Percentiles rank a stretch among this genome's conserved stretches.
Conservation (phyloP, 2,888 invertebrate species). For the Lasioglossum marginatum region DNA sequence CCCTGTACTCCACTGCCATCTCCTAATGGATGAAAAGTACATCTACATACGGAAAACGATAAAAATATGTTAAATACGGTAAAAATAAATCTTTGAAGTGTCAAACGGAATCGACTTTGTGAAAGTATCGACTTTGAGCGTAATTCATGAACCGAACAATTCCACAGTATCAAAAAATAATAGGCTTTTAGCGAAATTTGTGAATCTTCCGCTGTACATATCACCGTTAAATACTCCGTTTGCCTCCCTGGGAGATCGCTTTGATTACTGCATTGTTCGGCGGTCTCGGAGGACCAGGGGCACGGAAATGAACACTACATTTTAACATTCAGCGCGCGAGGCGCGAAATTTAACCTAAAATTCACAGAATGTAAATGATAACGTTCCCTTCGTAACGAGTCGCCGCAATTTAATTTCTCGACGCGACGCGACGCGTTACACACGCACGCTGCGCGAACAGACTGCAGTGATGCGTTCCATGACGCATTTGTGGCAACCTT, state of each 20-base stretch:
- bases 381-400: slow-evolving; percentile 47
- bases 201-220: slow-evolving; percentile 8
- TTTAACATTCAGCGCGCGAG: slow-evolving; percentile 30
- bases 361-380: slow-evolving; percentile 42
- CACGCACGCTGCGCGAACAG: slow-evolving; percentile 26
- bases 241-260: slow-evolving; percentile 36
- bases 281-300: background rate
- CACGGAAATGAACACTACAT: slow-evolving; percentile 22
- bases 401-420: slow-evolving; percentile 46
- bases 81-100: no score
- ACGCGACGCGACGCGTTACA: slow-evolving; percentile 33
- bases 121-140: background rate
- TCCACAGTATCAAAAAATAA: background rate
- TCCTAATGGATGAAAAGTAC: no score
- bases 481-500: background rate
- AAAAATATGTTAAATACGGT: no score
- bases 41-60: no score
- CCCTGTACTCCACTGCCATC: no score
- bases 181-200: background rate
- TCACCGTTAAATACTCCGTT: slow-evolving; percentile 43
- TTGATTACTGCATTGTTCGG: slow-evolving; percentile 47
- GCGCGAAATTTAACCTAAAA: slow-evolving; percentile 31
- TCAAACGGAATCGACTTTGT: background rate
- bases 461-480: slow-evolving; percentile 36
- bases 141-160: background rate